Base-by-base conservation (phyloP, 2,888 invertebrate species). In the Pegoplata infirma region DNA sequence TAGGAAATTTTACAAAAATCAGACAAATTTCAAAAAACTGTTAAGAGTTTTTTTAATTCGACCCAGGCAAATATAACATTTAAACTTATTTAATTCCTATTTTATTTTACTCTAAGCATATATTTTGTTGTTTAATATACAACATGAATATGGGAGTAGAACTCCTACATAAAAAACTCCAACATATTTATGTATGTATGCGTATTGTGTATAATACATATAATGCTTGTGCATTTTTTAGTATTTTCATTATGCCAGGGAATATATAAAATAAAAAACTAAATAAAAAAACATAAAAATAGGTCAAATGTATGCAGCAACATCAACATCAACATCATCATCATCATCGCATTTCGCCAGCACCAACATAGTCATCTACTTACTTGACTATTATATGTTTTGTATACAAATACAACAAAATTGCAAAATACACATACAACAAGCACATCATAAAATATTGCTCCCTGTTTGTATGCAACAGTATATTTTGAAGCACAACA, bases 271-370 rank as follows among this genome's bases (percentile, higher is more conserved):
- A 67, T 32, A 46, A 46, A 53, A 28, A 61, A 61, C 17, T 17
- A 61, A 3, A 46, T 5, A 44, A 25, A 16, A 49, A 25, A 72
- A 47, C 55, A 64, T 28, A 69, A 74, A 71, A 74, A 79, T 79
- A 79, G 78, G 78, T 79, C 78, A 79, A 79, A 64, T 79, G 78
- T 71, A 79, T 79, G 78, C 78, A 71, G 36, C 78, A 79, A 44
- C 64, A 56, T 32, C 44, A 64, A 58, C n/a, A 14, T 47, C 14
- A 55, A 28, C 47, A 61, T 55, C 74, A 61, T 61, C 47, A 47
- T 12, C 19, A 19, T 10, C 19, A 19, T 5, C 59, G 32, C 59
- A 28, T 74, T 67, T 25, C 49, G 16, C 23, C 32, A 72, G 21
- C 23, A 51, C 23, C 32, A 72, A 16, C 23, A 51, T 47, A 59